Evolutionary conservation across 2,797 vertebrate genomes (phyloP).

Genomic region (Sebastolobus altivelis): DNA sequence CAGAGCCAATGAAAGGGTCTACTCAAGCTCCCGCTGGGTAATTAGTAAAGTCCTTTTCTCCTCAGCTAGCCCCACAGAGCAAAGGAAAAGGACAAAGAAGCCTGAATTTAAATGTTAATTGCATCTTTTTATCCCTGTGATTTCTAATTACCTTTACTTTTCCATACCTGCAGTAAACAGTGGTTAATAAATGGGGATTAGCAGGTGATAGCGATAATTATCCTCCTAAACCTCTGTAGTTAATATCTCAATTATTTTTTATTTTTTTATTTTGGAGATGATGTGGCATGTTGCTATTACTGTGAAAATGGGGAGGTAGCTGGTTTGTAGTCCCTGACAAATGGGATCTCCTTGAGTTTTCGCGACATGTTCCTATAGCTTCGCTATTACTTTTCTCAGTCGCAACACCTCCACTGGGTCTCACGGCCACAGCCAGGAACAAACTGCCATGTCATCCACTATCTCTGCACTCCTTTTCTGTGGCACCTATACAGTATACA

Average conservation of each 20-base stretch:
- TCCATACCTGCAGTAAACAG: constrained; percentile 69
- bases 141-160: constrained; percentile 72
- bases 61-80: constrained; percentile 9
- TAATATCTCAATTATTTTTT: background rate
- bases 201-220: constrained; percentile 58
- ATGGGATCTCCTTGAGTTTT: constrained; percentile 23
- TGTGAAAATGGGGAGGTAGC: background rate
- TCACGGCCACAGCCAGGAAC: constrained; percentile 10
- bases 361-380: constrained; percentile 12
- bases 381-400: constrained; percentile 14
- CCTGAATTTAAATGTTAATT: constrained; percentile 72
- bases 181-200: constrained; percentile 66
- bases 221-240: constrained; percentile 4
- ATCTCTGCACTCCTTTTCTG: constrained; percentile 24
- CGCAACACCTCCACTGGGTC: constrained; percentile 6
- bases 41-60: constrained; percentile 61
- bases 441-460: constrained; percentile 31
- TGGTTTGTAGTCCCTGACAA: constrained; percentile 23
- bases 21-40: constrained; percentile 61
- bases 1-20: constrained; percentile 35
- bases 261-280: constrained; percentile 8
- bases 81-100: constrained; percentile 45
- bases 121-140: constrained; percentile 61
- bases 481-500: background rate
- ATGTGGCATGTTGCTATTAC: constrained; percentile 6